phyloP scores from a whole-genome alignment of 2,797 vertebrate species.

The Enteromius radiatus region DNA sequence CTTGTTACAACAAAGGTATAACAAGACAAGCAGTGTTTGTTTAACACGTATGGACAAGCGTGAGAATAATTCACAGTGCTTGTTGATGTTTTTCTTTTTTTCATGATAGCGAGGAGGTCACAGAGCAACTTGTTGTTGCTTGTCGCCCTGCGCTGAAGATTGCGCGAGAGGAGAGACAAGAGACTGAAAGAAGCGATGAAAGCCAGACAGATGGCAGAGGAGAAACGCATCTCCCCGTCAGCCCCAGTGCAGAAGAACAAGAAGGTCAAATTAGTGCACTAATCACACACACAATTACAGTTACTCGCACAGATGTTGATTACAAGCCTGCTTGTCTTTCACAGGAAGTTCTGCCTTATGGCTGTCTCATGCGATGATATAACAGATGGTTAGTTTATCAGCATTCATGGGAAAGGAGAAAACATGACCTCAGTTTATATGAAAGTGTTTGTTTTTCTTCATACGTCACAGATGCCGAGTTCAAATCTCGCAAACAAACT shows the following conservation, averaged over 20 bases:
- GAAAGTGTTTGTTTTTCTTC: conserved; percentile 18
- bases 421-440: conserved; percentile 9
- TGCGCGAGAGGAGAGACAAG: conserved; percentile 47
- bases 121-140: conserved; percentile 68
- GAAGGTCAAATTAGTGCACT: conserved; percentile 47
- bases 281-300: conserved; percentile 42
- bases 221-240: conserved; percentile 42
- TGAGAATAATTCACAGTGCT: background rate
- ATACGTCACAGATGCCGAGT: conserved; percentile 68
- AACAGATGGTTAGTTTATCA: conserved; percentile 33
- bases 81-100: conserved; percentile 60
- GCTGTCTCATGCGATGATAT: conserved; percentile 1
- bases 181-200: conserved; percentile 26
- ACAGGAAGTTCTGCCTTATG: conserved; percentile 35
- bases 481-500: conserved; percentile 68
- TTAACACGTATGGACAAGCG: conserved; percentile 3
- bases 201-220: conserved; percentile 4
- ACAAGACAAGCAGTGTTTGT: background rate
- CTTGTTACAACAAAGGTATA: conserved; percentile 36
- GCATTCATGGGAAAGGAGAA: background rate
- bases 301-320: conserved; percentile 33
- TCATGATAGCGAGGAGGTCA: conserved; percentile 67
- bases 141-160: conserved; percentile 76
- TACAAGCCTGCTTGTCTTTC: conserved; percentile 21
- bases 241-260: conserved; percentile 39